These are phyloP conservation scores for Lasioglossum lativentre DNA, from an alignment of 2,888 invertebrate species.

Conservation along the genomic window DNA sequence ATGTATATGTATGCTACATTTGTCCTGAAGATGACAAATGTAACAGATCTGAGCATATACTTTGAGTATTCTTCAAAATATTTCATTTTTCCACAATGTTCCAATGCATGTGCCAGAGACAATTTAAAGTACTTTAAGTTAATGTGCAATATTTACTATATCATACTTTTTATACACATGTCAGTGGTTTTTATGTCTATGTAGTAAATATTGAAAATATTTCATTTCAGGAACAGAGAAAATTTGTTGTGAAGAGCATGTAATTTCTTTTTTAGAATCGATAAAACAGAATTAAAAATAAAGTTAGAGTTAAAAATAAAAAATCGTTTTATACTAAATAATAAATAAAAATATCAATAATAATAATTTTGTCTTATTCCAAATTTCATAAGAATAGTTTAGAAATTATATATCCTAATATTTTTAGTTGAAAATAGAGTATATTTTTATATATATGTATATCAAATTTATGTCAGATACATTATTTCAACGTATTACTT, in stretches of 20 bases:
- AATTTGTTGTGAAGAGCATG: constrained; percentile 4
- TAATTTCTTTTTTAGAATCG: constrained; percentile 9
- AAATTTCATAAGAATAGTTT: constrained; percentile 30
- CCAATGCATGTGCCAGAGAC: constrained; percentile 31
- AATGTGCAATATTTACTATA: constrained; percentile 34
- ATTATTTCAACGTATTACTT: constrained; percentile 13
- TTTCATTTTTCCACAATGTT: constrained; percentile 28
- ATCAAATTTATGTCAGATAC: constrained; percentile 49
- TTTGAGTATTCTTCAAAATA: constrained; percentile 40
- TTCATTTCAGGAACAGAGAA: not conserved
- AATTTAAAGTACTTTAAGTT: constrained; percentile 43
- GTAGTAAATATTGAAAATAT: constrained; percentile 18
- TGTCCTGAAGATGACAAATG: constrained; percentile 23
- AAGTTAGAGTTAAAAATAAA: not conserved
- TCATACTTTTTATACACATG: constrained; percentile 21
- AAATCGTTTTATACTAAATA: not conserved
- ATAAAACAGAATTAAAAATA: not conserved
- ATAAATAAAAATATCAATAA: constrained; percentile 23
- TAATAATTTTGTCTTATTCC: constrained; percentile 26
- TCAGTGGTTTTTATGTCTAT: constrained; percentile 31
- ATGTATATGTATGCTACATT: constrained; percentile 31
- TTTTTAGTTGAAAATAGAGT: constrained; percentile 33
- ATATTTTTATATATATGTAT: constrained; percentile 26
- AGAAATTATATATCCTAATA: constrained; percentile 37
- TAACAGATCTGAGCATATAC: constrained; percentile 40